Evolutionary conservation across 64 coral and sea anemone genomes (phyloP).

Genomic region (Porites lutea): DNA sequence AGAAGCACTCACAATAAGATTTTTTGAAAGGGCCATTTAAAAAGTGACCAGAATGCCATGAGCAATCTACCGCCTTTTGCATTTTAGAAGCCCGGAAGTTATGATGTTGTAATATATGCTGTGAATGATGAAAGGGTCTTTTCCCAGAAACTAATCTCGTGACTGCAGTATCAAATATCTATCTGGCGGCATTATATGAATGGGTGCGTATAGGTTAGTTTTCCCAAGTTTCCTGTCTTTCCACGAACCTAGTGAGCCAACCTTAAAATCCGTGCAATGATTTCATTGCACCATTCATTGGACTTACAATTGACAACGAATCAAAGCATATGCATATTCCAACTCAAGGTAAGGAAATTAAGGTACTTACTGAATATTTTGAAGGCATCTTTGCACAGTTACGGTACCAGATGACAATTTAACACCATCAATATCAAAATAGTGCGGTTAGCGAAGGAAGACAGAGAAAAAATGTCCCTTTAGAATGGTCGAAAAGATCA

Average conservation of each 20-base stretch:
- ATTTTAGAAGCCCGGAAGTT: neutral
- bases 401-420: too few species aligned
- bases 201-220: neutral
- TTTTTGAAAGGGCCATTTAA: too few species aligned
- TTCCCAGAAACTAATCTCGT: conserved; percentile 17
- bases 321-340: neutral
- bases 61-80: neutral
- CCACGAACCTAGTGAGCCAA: neutral
- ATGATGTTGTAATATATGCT: neutral
- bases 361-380: too few species aligned
- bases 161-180: neutral
- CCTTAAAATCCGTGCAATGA: neutral
- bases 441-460: too few species aligned
- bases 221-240: neutral
- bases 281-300: neutral
- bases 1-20: too few species aligned
- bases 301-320: neutral
- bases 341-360: neutral
- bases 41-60: too few species aligned
- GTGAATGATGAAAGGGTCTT: neutral
- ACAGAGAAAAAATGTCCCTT: too few species aligned
- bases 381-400: too few species aligned
- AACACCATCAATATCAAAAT: too few species aligned
- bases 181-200: neutral
- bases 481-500: too few species aligned